Conservation (phyloP, 2,113 vertebrate species). For the Silurus meridionalis region DNA sequence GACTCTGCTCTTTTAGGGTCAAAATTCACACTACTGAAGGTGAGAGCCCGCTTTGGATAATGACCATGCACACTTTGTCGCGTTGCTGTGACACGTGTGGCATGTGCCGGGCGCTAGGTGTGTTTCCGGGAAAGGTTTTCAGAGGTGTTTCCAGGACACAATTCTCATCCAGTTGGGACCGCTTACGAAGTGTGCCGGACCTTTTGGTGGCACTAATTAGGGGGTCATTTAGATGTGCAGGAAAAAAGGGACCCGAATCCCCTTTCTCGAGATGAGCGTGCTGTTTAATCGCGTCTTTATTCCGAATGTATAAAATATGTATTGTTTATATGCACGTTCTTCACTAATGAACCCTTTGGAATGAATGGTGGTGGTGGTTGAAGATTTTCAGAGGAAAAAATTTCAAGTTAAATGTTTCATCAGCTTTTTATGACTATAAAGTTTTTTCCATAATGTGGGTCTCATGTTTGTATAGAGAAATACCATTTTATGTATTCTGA, state of each 20-base stretch:
- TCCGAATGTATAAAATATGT: not conserved
- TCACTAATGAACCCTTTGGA: not conserved
- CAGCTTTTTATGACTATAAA: too few species aligned
- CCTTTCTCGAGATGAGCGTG: conserved; percentile 11
- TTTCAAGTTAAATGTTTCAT: too few species aligned
- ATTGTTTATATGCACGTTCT: not conserved
- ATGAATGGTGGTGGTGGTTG: not conserved
- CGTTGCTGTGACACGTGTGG: not conserved
- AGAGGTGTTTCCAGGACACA: not conserved
- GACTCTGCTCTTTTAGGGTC: conserved; percentile 12
- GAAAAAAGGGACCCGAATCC: not conserved
- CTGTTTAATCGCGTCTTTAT: not conserved
- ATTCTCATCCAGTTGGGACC: conserved; percentile 12
- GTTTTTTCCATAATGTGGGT: too few species aligned
- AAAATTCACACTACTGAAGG: conserved; percentile 31
- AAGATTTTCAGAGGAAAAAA: not conserved
- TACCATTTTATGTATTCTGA: not conserved
- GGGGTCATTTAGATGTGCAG: conserved; percentile 4
- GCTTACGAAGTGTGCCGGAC: conserved; percentile 40
- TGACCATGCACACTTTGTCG: not conserved
- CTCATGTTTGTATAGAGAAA: not conserved
- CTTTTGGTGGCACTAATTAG: conserved; percentile 7
- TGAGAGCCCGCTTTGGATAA: not conserved
- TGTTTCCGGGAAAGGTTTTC: conserved; percentile 12
- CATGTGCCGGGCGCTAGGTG: conserved; percentile 29